Evolutionary conservation across 2,888 invertebrate genomes (phyloP).

Genomic region (Sphinx pinastri): DNA sequence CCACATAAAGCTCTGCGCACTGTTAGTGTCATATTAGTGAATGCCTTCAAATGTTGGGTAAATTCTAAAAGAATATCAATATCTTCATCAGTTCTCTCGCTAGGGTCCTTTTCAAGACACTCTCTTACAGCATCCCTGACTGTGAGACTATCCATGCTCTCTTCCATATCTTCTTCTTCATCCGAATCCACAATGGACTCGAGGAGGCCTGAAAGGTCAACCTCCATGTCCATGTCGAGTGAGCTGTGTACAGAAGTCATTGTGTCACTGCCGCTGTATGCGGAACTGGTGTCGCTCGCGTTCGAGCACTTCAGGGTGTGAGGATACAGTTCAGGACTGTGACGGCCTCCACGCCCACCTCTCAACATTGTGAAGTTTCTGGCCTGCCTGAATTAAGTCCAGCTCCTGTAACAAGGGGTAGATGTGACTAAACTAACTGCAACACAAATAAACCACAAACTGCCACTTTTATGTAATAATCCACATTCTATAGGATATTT

Average conservation of each 20-base stretch:
- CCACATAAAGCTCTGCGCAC: conserved; percentile 97
- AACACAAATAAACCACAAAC: neutral
- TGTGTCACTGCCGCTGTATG: conserved; percentile 97
- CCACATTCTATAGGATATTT: neutral
- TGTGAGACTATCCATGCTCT: conserved; percentile 94
- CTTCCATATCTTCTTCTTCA: conserved; percentile 96
- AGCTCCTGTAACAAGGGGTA: conserved; percentile 64
- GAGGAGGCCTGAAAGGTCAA: conserved; percentile 95
- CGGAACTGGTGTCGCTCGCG: conserved; percentile 97
- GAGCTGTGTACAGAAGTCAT: conserved; percentile 97
- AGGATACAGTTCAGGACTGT: conserved; percentile 91
- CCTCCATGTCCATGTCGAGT: conserved; percentile 90
- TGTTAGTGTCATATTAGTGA: conserved; percentile 98
- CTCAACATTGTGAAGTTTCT: conserved; percentile 83
- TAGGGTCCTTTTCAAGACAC: conserved; percentile 98
- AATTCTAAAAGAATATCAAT: conserved; percentile 98
- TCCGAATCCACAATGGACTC: conserved; percentile 98
- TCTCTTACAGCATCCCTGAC: conserved; percentile 98
- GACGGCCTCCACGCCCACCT: conserved; percentile 84
- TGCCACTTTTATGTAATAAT: neutral
- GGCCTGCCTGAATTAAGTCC: conserved; percentile 60
- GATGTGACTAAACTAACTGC: neutral
- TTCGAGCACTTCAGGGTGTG: conserved; percentile 90
- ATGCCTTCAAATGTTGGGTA: conserved; percentile 98
- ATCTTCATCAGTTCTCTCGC: conserved; percentile 97